Evolutionary conservation across 2,797 vertebrate genomes (phyloP).

Genomic region (Microctenopoma steveboyesi): DNA sequence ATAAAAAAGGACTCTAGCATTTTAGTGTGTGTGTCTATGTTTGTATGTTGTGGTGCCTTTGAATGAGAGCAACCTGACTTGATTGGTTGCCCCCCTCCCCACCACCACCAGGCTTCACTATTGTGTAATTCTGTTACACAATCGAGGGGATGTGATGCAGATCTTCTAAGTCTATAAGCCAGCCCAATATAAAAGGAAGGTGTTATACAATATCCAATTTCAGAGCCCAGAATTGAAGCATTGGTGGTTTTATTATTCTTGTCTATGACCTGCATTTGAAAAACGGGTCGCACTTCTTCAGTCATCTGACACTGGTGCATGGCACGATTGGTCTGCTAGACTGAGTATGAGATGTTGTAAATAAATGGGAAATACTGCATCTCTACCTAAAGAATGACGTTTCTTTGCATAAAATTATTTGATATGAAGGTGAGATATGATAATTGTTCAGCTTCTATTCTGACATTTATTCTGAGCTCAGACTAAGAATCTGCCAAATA

Average conservation of each 20-base stretch:
- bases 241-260: constrained; percentile 13
- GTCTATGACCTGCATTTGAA: constrained; percentile 8
- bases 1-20: not conserved
- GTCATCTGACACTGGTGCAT: not conserved
- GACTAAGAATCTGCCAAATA: not conserved
- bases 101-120: constrained; percentile 27
- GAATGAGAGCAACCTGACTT: constrained; percentile 29
- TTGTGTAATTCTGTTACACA: constrained; percentile 72
- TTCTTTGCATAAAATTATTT: not conserved
- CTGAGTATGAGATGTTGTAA: not conserved
- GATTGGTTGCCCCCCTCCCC: constrained; percentile 36
- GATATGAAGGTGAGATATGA: not conserved
- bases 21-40: constrained; percentile 1
- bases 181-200: constrained; percentile 43
- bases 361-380: not conserved
- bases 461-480: not conserved
- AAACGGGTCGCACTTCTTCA: not conserved
- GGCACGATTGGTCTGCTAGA: not conserved
- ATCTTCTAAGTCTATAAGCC: constrained; percentile 48
- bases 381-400: too few relatives aligned
- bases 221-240: constrained; percentile 13
- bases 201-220: constrained; percentile 60
- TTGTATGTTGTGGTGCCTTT: constrained; percentile 11
- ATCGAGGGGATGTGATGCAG: constrained; percentile 50
- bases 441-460: not conserved